phyloP scores from a whole-genome alignment of 2,113 vertebrate genomes.

The Ifrita kowaldi region DNA sequence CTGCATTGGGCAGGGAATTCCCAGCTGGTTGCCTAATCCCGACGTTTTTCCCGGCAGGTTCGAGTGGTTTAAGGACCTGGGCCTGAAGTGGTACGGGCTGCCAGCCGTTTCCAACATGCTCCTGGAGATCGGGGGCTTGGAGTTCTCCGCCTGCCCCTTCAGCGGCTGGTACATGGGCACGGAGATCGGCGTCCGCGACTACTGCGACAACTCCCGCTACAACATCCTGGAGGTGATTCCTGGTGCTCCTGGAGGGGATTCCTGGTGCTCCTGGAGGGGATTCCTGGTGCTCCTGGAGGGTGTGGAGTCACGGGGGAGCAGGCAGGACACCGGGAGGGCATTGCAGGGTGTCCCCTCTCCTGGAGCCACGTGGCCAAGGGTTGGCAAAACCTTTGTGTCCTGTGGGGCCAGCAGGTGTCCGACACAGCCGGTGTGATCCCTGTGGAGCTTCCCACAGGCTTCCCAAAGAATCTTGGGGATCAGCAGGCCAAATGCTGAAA shows the following conservation, averaged over 20 bases:
- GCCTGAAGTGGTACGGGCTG: conserved; percentile 92
- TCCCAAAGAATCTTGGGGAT: neutral
- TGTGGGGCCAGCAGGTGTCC: neutral
- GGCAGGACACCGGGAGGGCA: fast-evolving
- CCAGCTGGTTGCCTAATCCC: neutral
- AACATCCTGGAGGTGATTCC: conserved; percentile 90
- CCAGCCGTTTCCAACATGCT: conserved; percentile 95
- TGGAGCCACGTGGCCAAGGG: neutral
- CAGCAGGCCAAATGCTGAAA: neutral
- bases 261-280: conserved; percentile 84
- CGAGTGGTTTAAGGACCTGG: conserved; percentile 92
- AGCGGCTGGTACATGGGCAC: conserved; percentile 99
- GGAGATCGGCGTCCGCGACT: conserved; percentile 95
- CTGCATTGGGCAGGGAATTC: fast-evolving
- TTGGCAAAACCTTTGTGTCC: neutral
- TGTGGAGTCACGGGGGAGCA: neutral
- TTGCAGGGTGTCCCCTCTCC: neutral
- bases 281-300: neutral
- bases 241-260: neutral
- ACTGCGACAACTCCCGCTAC: conserved; percentile 94
- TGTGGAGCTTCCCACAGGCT: neutral
- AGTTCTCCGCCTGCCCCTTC: conserved; percentile 94
- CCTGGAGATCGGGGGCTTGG: conserved; percentile 92
- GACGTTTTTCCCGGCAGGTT: conserved; percentile 67
- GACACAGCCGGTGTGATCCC: fast-evolving